Evolutionary conservation across 1,140 invertebrate genomes (phyloP), one percentile per base, ranked within the genome.

Genomic region (Delia radicum): DNA sequence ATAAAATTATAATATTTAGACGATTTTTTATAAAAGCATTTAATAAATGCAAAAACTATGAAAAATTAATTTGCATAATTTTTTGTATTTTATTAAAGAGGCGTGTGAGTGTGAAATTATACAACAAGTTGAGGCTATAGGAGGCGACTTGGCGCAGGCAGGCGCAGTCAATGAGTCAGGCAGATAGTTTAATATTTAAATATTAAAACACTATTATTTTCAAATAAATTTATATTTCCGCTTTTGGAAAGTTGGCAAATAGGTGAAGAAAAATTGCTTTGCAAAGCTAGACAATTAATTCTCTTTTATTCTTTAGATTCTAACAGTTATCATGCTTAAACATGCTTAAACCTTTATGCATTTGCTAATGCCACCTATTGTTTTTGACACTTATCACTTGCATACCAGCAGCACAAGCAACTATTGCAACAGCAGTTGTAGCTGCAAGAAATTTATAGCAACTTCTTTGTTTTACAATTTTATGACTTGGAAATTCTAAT

Each of bases 91-190:
- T 21, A 55, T 42, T 42, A 18, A 18, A 33, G 65, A 69, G 65
- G 65, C 65, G 65, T 69, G 29, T 69, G 65, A 33, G 65, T 69
- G 65, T 69, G 65, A 69, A 69, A 33, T 69, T 69, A 33, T 33
- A 24, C 65, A 69, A 69, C 37, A 69, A 69, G 29, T 21, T 69
- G 18, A 69, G 1, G 5, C 48, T 18, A 42, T 15, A 42, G 48
- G 48, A 48, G 13, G 42, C 42, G 48, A 21, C 48, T 18, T 4
- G 31, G n/a, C n/a, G 48, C 18, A 55, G 18, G 5, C 13, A 1
- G 18, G n/a, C 37, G 48, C 0, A 55, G n/a, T 8, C 18, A 55
- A 21, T 55, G 13, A 55, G 48, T 6, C 8, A 21, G 48, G 7
- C 48, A 21, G 48, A 55, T 18, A 10, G 48, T 8, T 37, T 21